phyloP scores from a whole-genome alignment of 2,888 invertebrate genomes.

The Ormyrus pomaceus region DNA sequence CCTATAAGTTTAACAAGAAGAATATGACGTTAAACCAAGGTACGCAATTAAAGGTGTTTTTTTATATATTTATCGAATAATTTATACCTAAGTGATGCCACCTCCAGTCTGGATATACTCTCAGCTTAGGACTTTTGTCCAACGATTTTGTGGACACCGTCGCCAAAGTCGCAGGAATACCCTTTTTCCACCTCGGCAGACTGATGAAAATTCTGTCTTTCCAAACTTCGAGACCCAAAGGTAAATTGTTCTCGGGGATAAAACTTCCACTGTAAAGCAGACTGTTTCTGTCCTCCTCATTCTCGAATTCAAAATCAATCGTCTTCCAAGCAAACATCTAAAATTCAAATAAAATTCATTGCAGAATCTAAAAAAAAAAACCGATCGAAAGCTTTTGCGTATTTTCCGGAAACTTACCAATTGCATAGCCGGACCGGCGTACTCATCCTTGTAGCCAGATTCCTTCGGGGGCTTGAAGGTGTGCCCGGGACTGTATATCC shows the following conservation, averaged over 20 bases:
- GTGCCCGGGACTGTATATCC: slow-evolving; percentile 60
- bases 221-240: slow-evolving; percentile 85
- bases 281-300: slow-evolving; percentile 77
- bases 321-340: slow-evolving; percentile 84
- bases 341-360: slow-evolving; percentile 21
- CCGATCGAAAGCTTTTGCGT: no score
- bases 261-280: slow-evolving; percentile 81
- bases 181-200: slow-evolving; percentile 86
- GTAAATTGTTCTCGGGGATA: slow-evolving; percentile 84
- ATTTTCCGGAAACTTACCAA: slow-evolving; percentile 61
- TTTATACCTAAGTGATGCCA: slow-evolving; percentile 80
- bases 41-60: background rate
- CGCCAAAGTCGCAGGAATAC: slow-evolving; percentile 85
- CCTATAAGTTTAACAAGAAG: slow-evolving; percentile 64
- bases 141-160: slow-evolving; percentile 81
- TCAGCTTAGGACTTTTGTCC: slow-evolving; percentile 79
- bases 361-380: background rate
- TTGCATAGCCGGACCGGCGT: slow-evolving; percentile 72
- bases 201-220: slow-evolving; percentile 84
- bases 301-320: slow-evolving; percentile 85
- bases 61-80: background rate
- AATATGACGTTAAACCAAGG: background rate
- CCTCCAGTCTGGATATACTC: slow-evolving; percentile 87
- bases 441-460: slow-evolving; percentile 64
- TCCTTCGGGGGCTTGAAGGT: slow-evolving; percentile 61